Evolutionary conservation across 2,888 invertebrate species (phyloP), one percentile per base, ranked within the genome.

Genomic region (Nemotelus pantherinus): DNA sequence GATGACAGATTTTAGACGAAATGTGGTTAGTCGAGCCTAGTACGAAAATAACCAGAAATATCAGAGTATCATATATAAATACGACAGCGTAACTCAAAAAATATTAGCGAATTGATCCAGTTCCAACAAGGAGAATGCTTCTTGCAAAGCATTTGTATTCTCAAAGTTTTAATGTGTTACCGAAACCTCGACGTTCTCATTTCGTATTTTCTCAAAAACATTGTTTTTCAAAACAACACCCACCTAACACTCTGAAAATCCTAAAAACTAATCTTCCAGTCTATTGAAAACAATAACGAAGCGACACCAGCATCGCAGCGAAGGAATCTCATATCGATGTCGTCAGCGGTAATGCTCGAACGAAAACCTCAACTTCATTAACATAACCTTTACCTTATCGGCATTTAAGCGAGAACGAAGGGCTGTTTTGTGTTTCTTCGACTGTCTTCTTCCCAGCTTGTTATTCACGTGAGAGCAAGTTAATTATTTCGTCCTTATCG

Each of bases 401-500:
- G 6, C n/a, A 43, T 77, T 10, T 53, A 53, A 48, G 55, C 48
- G 48, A 55, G 41, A 55, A 65, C 25, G 55, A 55, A 48, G 39
- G 44, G 53, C 9, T 25, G 48, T 39, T 64, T 55, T 39, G 57
- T 65, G 53, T 41, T 43, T 50, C 76, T 41, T 64, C 6, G 53
- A 53, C 67, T n/a, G 65, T 50, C 63, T 7, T 55, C 55, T n/a
- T 63, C 39, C 48, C 58, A 44, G 41, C 48, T 58, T 60, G 68
- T 60, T 70, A 57, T 55, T 44, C 45, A 70, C 53, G 77, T 67
- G 55, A 57, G 57, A 80, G 44, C 60, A 78, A 79, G 80, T 80
- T 81, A 80, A 81, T 80, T 80, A 79, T 81, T 79, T 81, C 76
- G 79, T 77, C 75, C 80, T 80, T 80, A 78, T 77, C 79, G 77